Evolutionary conservation across 2,888 invertebrate species (phyloP).

Genomic region (Ormia ochracea): DNA sequence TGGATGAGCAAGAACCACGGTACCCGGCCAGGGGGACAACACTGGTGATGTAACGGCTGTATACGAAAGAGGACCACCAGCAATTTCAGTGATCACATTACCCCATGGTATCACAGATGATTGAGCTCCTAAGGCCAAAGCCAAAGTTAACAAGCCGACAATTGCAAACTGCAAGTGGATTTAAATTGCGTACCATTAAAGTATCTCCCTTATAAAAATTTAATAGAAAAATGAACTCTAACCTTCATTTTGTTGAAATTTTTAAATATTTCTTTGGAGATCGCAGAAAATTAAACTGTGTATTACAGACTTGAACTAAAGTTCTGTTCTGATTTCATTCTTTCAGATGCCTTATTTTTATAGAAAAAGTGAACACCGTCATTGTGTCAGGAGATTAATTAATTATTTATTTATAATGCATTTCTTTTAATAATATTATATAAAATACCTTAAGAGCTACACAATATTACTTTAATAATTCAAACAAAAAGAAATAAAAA

Average conservation of each 20-base stretch:
- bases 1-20: slow-evolving; percentile 8
- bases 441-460: not conserved
- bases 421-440: not conserved
- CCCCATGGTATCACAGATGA: slow-evolving; percentile 71
- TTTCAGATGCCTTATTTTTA: slow-evolving; percentile 59
- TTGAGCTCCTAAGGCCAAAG: slow-evolving; percentile 72
- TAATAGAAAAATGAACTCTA: slow-evolving; percentile 50
- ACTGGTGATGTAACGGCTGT: slow-evolving; percentile 67
- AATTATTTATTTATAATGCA: slow-evolving; percentile 7
- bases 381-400: slow-evolving; percentile 3
- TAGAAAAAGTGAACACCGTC: slow-evolving; percentile 41
- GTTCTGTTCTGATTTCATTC: slow-evolving; percentile 54
- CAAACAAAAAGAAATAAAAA: not conserved
- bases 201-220: no score
- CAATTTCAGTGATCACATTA: slow-evolving; percentile 63
- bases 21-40: slow-evolving; percentile 60
- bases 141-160: slow-evolving; percentile 70
- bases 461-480: no score
- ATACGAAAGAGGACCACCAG: slow-evolving; percentile 68
- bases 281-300: slow-evolving; percentile 54
- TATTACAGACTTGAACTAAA: slow-evolving; percentile 39
- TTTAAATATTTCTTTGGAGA: slow-evolving; percentile 35
- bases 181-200: no score
- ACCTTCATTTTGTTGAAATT: slow-evolving; percentile 68
- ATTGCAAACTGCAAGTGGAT: slow-evolving; percentile 72